phyloP scores from a whole-genome alignment of 2,113 vertebrate genomes.

The Laticauda colubrina region DNA sequence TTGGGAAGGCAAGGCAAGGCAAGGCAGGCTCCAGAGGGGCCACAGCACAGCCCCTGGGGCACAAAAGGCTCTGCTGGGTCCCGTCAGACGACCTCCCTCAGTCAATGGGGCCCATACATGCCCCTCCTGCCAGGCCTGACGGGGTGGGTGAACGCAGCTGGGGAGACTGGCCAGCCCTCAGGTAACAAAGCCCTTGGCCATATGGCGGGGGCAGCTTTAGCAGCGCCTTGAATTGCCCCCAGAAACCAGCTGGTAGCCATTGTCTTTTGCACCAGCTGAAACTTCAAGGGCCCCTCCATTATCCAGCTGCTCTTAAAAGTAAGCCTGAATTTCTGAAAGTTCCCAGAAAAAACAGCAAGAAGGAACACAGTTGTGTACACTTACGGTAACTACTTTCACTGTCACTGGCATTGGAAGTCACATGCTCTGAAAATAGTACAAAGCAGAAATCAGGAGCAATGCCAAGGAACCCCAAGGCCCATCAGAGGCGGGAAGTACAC shows the following conservation, averaged over 20 bases:
- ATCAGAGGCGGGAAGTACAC: not conserved
- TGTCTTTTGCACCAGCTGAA: not conserved
- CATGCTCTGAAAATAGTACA: conserved; percentile 89
- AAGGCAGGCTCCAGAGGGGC: not conserved
- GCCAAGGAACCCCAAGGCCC: not conserved
- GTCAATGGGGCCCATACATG: not conserved
- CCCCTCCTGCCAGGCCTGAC: not conserved
- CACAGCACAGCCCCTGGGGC: not conserved
- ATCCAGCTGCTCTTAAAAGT: not conserved
- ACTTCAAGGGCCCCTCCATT: not conserved
- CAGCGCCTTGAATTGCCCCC: not conserved
- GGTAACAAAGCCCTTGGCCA: not conserved
- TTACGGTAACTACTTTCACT: conserved; percentile 99
- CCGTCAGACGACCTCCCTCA: not conserved
- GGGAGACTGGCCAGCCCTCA: not conserved
- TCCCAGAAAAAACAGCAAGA: conserved; percentile 38
- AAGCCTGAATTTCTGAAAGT: too few relatives aligned
- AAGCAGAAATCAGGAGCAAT: conserved; percentile 76
- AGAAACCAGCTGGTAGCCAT: not conserved
- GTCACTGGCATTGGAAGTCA: conserved; percentile 99
- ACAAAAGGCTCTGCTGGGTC: not conserved
- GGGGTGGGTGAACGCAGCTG: not conserved
- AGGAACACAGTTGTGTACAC: conserved; percentile 72
- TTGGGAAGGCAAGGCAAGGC: not conserved
- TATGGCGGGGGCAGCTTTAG: too few relatives aligned